Percentiles rank a stretch among this genome's conserved stretches.
Evolutionary conservation across 2,797 vertebrate species (phyloP).

Genomic region (Ctenopoma kingsleyae): DNA sequence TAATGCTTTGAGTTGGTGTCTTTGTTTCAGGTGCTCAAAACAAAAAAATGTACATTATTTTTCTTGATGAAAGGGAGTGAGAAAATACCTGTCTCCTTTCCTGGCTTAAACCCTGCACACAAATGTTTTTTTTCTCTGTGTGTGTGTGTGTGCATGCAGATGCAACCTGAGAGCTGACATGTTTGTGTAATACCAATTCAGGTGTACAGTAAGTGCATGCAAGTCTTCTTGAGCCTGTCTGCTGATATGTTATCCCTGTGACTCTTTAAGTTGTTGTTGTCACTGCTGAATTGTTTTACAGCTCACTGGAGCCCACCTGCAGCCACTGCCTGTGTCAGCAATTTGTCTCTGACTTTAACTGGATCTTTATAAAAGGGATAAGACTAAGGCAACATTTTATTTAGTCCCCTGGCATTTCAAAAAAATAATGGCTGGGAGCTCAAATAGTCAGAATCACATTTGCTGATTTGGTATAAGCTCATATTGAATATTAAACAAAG

Average conservation of each 20-base stretch:
- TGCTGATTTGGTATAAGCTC: conserved; percentile 13
- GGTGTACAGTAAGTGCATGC: background rate
- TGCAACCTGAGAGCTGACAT: conserved; percentile 1
- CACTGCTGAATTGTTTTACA: conserved; percentile 59
- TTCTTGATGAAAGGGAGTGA: background rate
- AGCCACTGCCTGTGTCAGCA: conserved; percentile 61
- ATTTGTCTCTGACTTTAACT: conserved; percentile 46
- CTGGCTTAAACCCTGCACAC: background rate
- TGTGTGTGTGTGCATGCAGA: background rate
- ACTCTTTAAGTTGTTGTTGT: conserved; percentile 50
- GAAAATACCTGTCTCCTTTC: background rate
- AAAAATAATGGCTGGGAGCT: conserved; percentile 27
- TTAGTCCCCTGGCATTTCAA: conserved; percentile 34
- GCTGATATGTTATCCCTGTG: conserved; percentile 38
- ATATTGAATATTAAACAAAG: conserved; percentile 32
- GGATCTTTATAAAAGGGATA: conserved; percentile 42
- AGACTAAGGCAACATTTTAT: conserved; percentile 40
- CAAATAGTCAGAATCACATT: conserved; percentile 27
- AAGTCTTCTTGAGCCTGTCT: conserved; percentile 24
- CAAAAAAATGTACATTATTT: background rate
- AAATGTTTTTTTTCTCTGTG: background rate
- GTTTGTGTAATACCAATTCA: conserved; percentile 19
- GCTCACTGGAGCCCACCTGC: conserved; percentile 66
- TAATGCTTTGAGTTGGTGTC: background rate
- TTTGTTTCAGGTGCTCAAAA: conserved; percentile 2